These are phyloP conservation scores for Bagarius yarrelli DNA, from an alignment of 2,113 vertebrate genomes.

Conservation along the genomic window DNA sequence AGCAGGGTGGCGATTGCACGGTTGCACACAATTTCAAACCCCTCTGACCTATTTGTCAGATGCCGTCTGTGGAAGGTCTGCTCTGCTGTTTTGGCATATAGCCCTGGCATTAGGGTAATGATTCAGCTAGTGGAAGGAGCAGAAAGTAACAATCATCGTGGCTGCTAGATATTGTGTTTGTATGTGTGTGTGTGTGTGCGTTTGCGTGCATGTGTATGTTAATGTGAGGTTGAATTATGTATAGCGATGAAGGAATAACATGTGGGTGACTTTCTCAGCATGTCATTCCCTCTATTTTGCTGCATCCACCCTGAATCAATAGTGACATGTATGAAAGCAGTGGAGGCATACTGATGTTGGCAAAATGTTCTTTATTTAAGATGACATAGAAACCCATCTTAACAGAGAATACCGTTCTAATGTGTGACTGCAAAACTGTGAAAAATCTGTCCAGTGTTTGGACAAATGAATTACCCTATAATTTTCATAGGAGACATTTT, in stretches of 20 bases:
- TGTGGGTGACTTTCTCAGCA: slow-evolving; percentile 19
- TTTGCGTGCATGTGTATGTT: not conserved
- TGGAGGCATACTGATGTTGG: slow-evolving; percentile 8
- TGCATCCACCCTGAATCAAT: slow-evolving; percentile 22
- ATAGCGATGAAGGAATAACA: not conserved
- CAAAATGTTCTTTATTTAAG: slow-evolving; percentile 16
- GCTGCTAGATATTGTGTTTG: slow-evolving; percentile 16
- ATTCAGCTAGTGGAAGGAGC: slow-evolving; percentile 56
- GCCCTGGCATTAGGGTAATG: slow-evolving; percentile 52
- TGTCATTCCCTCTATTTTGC: slow-evolving; percentile 32
- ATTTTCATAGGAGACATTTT: slow-evolving; percentile 35
- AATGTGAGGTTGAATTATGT: not conserved
- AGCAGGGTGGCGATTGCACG: slow-evolving; percentile 18
- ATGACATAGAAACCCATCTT: slow-evolving; percentile 10
- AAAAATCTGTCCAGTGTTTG: slow-evolving; percentile 24
- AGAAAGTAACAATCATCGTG: slow-evolving; percentile 17
- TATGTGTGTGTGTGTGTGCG: not conserved
- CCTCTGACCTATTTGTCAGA: slow-evolving; percentile 39
- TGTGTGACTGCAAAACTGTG: slow-evolving; percentile 15
- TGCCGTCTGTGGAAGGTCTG: slow-evolving; percentile 22
- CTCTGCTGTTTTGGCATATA: slow-evolving; percentile 1
- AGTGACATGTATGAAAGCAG: slow-evolving; percentile 3
- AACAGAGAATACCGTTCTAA: slow-evolving; percentile 42
- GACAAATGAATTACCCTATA: slow-evolving; percentile 34
- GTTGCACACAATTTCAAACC: slow-evolving; percentile 32